phyloP scores from a whole-genome alignment of 2,888 invertebrate genomes.

The Drosophila formosana region DNA sequence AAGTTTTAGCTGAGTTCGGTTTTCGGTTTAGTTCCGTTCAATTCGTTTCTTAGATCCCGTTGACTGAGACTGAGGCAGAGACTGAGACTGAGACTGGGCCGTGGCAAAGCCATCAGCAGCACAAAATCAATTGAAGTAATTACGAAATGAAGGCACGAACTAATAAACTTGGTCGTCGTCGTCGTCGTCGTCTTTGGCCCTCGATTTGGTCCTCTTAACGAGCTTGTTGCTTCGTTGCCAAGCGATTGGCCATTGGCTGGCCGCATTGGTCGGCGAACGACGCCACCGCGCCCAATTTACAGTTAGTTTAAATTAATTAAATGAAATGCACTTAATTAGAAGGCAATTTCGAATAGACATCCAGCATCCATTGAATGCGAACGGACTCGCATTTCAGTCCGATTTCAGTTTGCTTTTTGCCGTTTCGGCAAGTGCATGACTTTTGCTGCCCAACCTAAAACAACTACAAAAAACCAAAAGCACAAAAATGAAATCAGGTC shows the following conservation, averaged over 20 bases:
- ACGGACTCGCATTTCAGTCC: slow-evolving; percentile 17
- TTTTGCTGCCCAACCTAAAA: slow-evolving; percentile 74
- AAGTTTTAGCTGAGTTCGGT: slow-evolving; percentile 60
- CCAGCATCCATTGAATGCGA: slow-evolving; percentile 11
- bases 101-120: slow-evolving; percentile 76
- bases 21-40: slow-evolving; percentile 70
- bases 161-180: slow-evolving; percentile 83
- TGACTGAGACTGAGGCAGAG: slow-evolving; percentile 37
- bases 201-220: slow-evolving; percentile 74
- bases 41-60: slow-evolving; percentile 65
- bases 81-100: not conserved
- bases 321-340: slow-evolving; percentile 83
- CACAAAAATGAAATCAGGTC: slow-evolving; percentile 68
- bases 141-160: slow-evolving; percentile 85
- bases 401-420: slow-evolving; percentile 19
- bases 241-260: slow-evolving; percentile 55
- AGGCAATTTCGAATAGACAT: slow-evolving; percentile 71
- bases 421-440: slow-evolving; percentile 72
- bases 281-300: slow-evolving; percentile 81
- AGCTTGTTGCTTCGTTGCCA: slow-evolving; percentile 58
- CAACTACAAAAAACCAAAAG: too few species aligned
- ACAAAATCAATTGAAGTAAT: slow-evolving; percentile 84
- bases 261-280: slow-evolving; percentile 36
- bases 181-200: slow-evolving; percentile 67
- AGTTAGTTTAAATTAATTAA: slow-evolving; percentile 85